phyloP scores from a whole-genome alignment of 1,140 invertebrate genomes.

The Brachionus koreanus region DNA sequence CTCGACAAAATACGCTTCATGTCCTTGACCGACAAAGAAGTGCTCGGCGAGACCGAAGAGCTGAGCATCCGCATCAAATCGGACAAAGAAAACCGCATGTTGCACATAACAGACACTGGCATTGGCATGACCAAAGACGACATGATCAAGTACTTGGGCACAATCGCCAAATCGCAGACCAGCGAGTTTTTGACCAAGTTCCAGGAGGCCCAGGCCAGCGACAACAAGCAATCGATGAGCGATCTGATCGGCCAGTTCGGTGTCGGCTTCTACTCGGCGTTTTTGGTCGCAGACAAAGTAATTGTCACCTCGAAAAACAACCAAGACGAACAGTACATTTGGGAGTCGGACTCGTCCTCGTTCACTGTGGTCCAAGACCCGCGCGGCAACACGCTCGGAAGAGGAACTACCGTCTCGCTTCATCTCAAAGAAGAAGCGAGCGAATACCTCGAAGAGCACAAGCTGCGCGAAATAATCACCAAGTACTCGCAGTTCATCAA shows the following conservation, averaged over 20 bases:
- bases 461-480: slow-evolving; percentile 80
- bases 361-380: slow-evolving; percentile 90
- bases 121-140: slow-evolving; percentile 96
- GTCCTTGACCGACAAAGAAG: slow-evolving; percentile 63
- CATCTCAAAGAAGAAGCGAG: slow-evolving; percentile 92
- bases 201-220: slow-evolving; percentile 51
- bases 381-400: slow-evolving; percentile 78
- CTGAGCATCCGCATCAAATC: slow-evolving; percentile 60
- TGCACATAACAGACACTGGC: slow-evolving; percentile 93
- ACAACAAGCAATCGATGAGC: slow-evolving; percentile 42
- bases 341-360: slow-evolving; percentile 80
- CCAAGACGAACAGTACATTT: slow-evolving; percentile 90
- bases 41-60: slow-evolving; percentile 41
- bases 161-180: slow-evolving; percentile 98
- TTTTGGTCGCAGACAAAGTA: slow-evolving; percentile 66
- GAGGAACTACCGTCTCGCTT: slow-evolving; percentile 78
- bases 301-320: slow-evolving; percentile 89
- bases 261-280: slow-evolving; percentile 95
- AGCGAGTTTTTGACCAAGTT: slow-evolving; percentile 94
- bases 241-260: slow-evolving; percentile 75
- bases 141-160: slow-evolving; percentile 91
- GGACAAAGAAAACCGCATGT: slow-evolving; percentile 86
- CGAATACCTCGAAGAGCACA: slow-evolving; percentile 88
- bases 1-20: slow-evolving; percentile 67
- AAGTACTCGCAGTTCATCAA: slow-evolving; percentile 99